Conservation (phyloP, 2,113 vertebrate species). For the Phoxinus phoxinus region DNA sequence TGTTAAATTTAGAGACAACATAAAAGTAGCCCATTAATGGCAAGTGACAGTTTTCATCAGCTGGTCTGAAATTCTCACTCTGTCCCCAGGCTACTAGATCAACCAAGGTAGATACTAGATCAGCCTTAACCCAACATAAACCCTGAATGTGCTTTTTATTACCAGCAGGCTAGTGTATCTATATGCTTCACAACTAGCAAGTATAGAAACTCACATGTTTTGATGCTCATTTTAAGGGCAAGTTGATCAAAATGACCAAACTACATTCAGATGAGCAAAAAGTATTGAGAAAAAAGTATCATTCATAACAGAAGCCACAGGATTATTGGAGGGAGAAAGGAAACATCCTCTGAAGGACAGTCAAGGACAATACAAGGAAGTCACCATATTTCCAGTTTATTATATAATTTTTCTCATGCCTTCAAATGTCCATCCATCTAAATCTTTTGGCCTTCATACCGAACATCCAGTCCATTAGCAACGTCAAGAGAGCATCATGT, state of each 20-base stretch:
- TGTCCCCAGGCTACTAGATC: neutral
- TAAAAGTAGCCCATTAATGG: neutral
- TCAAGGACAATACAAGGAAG: constrained; percentile 55
- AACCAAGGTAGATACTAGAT: too few species aligned
- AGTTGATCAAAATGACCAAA: neutral
- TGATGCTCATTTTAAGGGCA: neutral
- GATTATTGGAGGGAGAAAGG: neutral
- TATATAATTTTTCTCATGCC: neutral
- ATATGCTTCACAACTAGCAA: neutral
- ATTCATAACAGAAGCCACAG: neutral
- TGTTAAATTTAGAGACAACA: neutral
- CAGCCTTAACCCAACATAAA: too few species aligned
- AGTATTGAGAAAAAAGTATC: neutral
- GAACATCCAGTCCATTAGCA: constrained; percentile 33
- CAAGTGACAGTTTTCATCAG: neutral
- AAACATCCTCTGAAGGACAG: constrained; percentile 34
- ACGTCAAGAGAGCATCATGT: constrained; percentile 25
- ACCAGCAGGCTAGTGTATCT: neutral
- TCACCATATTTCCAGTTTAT: constrained; percentile 20
- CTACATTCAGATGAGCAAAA: neutral
- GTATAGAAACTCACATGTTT: neutral
- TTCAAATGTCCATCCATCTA: neutral
- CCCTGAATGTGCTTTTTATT: neutral
- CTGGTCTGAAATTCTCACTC: neutral
- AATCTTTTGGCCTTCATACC: constrained; percentile 28